Evolutionary conservation across 2,888 invertebrate genomes (phyloP).

Genomic region (Sminthurides aquaticus): DNA sequence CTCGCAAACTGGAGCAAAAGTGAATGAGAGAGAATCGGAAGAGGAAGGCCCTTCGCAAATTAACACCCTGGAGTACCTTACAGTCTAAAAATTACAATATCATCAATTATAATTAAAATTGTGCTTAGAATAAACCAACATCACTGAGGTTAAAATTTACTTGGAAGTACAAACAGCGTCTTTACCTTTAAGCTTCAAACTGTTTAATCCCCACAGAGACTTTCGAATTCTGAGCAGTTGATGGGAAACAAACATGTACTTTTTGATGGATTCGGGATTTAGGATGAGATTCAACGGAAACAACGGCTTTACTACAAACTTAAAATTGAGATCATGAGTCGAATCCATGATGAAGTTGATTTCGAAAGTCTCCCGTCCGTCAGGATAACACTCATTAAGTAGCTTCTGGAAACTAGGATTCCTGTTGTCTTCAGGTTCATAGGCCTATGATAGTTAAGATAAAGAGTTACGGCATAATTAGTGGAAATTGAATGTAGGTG

Average conservation of each 20-base stretch:
- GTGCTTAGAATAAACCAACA: conserved; percentile 6
- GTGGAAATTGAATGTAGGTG: neutral
- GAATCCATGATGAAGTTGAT: conserved; percentile 26
- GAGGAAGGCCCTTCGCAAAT: conserved; percentile 24
- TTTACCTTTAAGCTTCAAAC: conserved; percentile 29
- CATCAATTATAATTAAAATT: neutral
- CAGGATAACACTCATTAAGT: conserved; percentile 34
- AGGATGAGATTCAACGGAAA: conserved; percentile 36
- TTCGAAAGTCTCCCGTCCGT: conserved; percentile 30
- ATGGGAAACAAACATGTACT: conserved; percentile 30
- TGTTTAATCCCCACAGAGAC: conserved; percentile 31
- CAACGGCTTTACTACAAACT: conserved; percentile 26
- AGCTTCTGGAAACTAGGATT: conserved; percentile 32
- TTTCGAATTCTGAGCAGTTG: conserved; percentile 33
- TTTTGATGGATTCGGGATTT: conserved; percentile 25
- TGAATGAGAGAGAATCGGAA: conserved; percentile 35
- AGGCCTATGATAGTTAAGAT: conserved; percentile 23
- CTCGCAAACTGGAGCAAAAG: conserved; percentile 33
- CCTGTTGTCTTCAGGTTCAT: conserved; percentile 23
- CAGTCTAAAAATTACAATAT: conserved; percentile 23
- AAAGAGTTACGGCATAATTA: neutral
- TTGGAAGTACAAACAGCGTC: too few relatives aligned
- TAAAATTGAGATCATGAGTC: conserved; percentile 21
- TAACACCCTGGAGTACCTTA: conserved; percentile 18
- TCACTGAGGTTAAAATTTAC: neutral